These are phyloP conservation scores for Marronus borbonicus DNA, from an alignment of 2,888 invertebrate genomes.

Conservation along the genomic window DNA sequence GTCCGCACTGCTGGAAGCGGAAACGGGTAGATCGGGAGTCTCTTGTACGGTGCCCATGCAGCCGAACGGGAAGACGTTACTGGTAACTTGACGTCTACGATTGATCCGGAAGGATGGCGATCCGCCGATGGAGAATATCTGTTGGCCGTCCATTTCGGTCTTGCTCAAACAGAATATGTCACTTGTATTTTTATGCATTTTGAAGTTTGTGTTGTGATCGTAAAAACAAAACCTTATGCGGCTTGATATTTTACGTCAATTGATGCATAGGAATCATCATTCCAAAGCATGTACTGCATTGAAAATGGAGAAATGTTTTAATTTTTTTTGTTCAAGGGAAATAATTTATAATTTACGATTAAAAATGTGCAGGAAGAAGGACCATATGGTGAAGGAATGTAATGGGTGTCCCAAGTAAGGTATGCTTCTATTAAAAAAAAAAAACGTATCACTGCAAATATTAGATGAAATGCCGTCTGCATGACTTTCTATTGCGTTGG, in stretches of 20 bases:
- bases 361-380: no score
- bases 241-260: not conserved
- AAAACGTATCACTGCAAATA: no score
- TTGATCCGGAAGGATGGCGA: conserved; percentile 64
- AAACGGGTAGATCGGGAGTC: not conserved
- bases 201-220: conserved; percentile 48
- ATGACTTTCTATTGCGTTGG: no score
- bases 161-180: conserved; percentile 67
- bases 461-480: no score
- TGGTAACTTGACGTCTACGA: conserved; percentile 57
- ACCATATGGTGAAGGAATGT: no score
- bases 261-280: no score
- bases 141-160: conserved; percentile 63
- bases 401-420: no score
- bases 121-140: conserved; percentile 67
- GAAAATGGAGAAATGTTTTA: no score
- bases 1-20: not conserved
- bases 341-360: no score
- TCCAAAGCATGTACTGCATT: no score
- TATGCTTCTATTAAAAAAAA: no score
- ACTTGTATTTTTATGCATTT: conserved; percentile 61
- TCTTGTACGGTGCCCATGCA: conserved; percentile 57
- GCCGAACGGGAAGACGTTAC: conserved; percentile 60
- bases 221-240: conserved; percentile 33
- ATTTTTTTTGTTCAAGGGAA: no score